Conservation (phyloP, 2,797 vertebrate species). For the Chanos chanos region DNA sequence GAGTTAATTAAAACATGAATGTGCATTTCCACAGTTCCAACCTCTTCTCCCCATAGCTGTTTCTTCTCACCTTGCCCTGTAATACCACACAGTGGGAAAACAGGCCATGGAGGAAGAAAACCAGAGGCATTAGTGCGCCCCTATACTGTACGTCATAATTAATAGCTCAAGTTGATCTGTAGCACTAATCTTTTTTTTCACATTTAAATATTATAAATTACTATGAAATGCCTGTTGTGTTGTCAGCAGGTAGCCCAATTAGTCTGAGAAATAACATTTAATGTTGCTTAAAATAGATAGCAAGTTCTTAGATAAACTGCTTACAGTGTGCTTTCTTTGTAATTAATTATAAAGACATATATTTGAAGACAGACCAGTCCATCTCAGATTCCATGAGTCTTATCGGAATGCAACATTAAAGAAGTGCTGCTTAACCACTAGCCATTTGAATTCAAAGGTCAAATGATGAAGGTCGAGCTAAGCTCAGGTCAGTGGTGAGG, state of each 20-base stretch:
- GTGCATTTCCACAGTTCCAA: slow-evolving; percentile 70
- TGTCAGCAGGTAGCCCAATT: slow-evolving; percentile 40
- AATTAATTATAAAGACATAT: slow-evolving; percentile 35
- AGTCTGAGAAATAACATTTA: slow-evolving; percentile 42
- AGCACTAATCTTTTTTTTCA: no score
- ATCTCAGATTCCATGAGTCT: slow-evolving; percentile 22
- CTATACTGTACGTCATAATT: no score
- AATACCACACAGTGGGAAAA: no score
- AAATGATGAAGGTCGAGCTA: no score
- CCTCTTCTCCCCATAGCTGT: slow-evolving; percentile 45
- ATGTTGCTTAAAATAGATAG: slow-evolving; percentile 39
- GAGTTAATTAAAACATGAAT: slow-evolving; percentile 80
- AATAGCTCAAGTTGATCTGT: no score
- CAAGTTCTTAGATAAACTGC: slow-evolving; percentile 43
- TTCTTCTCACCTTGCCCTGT: not conserved
- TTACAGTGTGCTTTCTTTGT: slow-evolving; percentile 20
- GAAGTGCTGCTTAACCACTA: no score
- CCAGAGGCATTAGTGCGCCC: no score
- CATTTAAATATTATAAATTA: no score
- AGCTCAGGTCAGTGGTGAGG: no score
- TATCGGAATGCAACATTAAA: slow-evolving; percentile 16
- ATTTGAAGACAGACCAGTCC: slow-evolving; percentile 12
- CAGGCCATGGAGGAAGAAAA: no score
- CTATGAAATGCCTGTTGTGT: slow-evolving; percentile 6
- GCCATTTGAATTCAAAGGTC: no score